Conservation (phyloP, 2,113 vertebrate genomes). For the Odontesthes bonariensis region DNA sequence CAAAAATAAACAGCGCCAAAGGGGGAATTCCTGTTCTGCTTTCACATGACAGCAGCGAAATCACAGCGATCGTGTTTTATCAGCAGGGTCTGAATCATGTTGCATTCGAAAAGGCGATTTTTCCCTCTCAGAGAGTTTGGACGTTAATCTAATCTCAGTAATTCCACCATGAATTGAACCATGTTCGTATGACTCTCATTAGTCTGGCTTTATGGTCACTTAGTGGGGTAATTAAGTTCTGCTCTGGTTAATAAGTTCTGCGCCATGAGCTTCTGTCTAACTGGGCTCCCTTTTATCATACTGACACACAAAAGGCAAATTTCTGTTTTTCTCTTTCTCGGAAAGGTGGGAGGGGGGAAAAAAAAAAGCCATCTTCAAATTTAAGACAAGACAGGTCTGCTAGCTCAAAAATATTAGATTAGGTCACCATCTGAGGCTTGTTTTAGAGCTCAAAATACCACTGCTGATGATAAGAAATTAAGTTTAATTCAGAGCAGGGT, state of each 20-base stretch:
- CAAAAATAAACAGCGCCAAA: slow-evolving; percentile 11
- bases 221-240: not conserved
- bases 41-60: slow-evolving; percentile 30
- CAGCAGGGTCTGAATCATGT: slow-evolving; percentile 44
- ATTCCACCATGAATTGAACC: slow-evolving; percentile 34
- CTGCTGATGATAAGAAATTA: too few relatives aligned
- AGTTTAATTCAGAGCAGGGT: too few relatives aligned
- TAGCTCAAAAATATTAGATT: not conserved
- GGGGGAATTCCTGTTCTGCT: slow-evolving; percentile 8
- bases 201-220: not conserved
- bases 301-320: not conserved
- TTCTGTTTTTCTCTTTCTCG: not conserved
- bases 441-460: not conserved
- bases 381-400: not conserved
- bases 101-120: not conserved
- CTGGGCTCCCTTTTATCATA: too few relatives aligned
- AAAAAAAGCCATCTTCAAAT: not conserved
- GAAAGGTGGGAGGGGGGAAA: not conserved
- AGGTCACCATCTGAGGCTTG: not conserved
- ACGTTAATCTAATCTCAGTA: slow-evolving; percentile 30
- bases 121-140: not conserved
- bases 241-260: too few relatives aligned
- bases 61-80: slow-evolving; percentile 8
- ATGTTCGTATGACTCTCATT: slow-evolving; percentile 35
- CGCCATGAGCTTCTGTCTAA: too few relatives aligned